Percentiles rank a stretch among this genome's conserved stretches.
These are phyloP conservation scores for Asbolus verrucosus DNA, from an alignment of 1,140 invertebrate genomes.

Conservation along the genomic window DNA sequence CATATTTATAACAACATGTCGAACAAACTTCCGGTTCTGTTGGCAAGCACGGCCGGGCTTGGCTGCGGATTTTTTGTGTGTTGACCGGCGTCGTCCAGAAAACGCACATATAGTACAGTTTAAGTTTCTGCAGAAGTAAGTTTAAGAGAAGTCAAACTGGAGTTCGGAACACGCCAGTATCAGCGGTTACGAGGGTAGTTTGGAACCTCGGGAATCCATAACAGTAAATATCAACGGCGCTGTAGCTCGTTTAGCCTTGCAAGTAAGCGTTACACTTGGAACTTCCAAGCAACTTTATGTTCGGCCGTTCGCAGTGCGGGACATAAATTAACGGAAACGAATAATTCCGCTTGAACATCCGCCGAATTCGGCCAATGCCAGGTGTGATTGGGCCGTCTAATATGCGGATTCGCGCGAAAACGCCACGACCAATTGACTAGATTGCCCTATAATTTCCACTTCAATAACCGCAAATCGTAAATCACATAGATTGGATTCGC, in stretches of 20 bases:
- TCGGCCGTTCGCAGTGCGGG: slow-evolving; percentile 43
- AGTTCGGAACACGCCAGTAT: slow-evolving; percentile 52
- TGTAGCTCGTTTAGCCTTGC: slow-evolving; percentile 46
- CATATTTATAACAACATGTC: too few species aligned
- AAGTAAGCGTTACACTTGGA: slow-evolving; percentile 50
- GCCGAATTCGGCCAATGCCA: too few species aligned
- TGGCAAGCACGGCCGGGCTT: background rate
- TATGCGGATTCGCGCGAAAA: too few species aligned
- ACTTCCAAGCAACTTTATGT: slow-evolving; percentile 52
- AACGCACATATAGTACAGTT: slow-evolving; percentile 4
- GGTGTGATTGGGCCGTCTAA: too few species aligned
- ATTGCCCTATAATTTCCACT: slow-evolving; percentile 57
- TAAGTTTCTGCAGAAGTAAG: too few species aligned
- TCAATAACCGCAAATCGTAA: slow-evolving; percentile 56
- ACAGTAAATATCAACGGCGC: slow-evolving; percentile 57
- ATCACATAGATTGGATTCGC: slow-evolving; percentile 59
- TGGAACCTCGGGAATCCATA: slow-evolving; percentile 55
- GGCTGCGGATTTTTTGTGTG: slow-evolving; percentile 8
- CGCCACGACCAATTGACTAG: slow-evolving; percentile 56
- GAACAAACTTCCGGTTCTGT: slow-evolving; percentile 21
- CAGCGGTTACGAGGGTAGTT: slow-evolving; percentile 52
- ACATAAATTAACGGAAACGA: slow-evolving; percentile 55
- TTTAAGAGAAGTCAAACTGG: slow-evolving; percentile 28
- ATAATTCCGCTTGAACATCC: slow-evolving; percentile 19
- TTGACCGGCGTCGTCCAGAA: slow-evolving; percentile 12